A percentile compares a stretch with the other conserved stretches of the same genome.
Conservation (phyloP, 2,888 invertebrate species). For the Drosophila quasianomalipes region DNA sequence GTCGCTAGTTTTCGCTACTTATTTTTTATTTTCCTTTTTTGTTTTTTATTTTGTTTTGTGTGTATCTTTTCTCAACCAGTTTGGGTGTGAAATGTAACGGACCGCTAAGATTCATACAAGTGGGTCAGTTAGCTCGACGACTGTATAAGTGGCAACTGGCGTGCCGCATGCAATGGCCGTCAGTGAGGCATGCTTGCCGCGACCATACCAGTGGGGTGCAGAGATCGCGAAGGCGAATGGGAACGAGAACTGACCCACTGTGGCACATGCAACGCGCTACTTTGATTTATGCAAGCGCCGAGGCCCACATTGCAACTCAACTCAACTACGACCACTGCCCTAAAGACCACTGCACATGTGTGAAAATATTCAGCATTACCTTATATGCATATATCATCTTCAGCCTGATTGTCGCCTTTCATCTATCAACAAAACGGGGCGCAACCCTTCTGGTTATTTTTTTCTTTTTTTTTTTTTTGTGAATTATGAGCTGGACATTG, state of each 20-base stretch:
- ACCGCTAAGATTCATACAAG: constrained; percentile 57
- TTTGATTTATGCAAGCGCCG: constrained; percentile 65
- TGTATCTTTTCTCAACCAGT: constrained; percentile 51
- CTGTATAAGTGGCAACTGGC: constrained; percentile 40
- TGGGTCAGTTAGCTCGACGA: constrained; percentile 56
- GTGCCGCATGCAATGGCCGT: constrained; percentile 66
- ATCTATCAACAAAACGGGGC: constrained; percentile 38
- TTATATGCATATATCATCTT: constrained; percentile 42
- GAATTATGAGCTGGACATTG: constrained; percentile 73
- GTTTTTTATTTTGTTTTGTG: constrained; percentile 15
- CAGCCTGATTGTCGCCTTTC: constrained; percentile 48
- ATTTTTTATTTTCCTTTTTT: constrained; percentile 14
- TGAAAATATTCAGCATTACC: constrained; percentile 4
- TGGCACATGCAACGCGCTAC: constrained; percentile 31
- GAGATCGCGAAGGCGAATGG: constrained; percentile 17
- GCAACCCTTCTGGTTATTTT: constrained; percentile 35
- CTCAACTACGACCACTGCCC: constrained; percentile 3
- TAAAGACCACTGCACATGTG: constrained; percentile 10
- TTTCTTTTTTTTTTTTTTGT: constrained; percentile 15
- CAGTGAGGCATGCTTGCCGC: constrained; percentile 26
- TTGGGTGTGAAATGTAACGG: constrained; percentile 75
- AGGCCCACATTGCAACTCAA: constrained; percentile 27
- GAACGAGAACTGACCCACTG: constrained; percentile 28
- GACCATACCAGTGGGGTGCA: constrained; percentile 9
- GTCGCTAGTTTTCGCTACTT: constrained; percentile 67